Evolutionary conservation across 1,140 invertebrate species (phyloP).

Genomic region (Eumeta japonica): DNA sequence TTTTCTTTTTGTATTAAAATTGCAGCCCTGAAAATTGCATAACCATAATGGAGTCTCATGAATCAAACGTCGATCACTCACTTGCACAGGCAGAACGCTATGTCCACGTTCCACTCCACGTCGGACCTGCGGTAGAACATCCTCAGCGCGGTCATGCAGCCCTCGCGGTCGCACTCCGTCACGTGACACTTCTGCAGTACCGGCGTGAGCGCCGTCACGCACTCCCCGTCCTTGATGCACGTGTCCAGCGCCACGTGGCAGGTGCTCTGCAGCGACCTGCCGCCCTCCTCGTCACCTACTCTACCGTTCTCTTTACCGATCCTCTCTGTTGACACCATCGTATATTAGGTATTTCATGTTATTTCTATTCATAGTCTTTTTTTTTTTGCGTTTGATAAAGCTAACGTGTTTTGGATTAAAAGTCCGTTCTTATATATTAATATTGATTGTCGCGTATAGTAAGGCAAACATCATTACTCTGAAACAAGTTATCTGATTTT

Average conservation of each 20-base stretch:
- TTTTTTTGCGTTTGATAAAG: conserved; percentile 10
- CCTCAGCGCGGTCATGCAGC: conserved; percentile 84
- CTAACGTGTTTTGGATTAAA: conserved; percentile 9
- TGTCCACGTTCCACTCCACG: conserved; percentile 78
- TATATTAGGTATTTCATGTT: neutral
- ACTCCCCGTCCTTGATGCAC: conserved; percentile 75
- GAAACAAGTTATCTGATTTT: too few relatives aligned
- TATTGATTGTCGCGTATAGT: too few relatives aligned
- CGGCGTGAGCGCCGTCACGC: conserved; percentile 71
- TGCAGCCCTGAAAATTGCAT: too few relatives aligned
- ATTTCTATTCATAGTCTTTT: neutral
- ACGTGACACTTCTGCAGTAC: conserved; percentile 79
- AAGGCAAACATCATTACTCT: too few relatives aligned
- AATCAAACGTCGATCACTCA: conserved; percentile 63
- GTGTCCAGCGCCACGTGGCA: conserved; percentile 73
- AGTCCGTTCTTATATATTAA: conserved; percentile 1
- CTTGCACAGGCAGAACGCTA: conserved; percentile 91
- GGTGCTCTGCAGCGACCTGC: conserved; percentile 64
- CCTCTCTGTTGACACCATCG: conserved; percentile 50
- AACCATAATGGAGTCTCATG: too few relatives aligned
- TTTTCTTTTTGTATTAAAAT: too few relatives aligned
- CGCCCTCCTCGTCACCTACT: conserved; percentile 34
- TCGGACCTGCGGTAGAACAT: conserved; percentile 78
- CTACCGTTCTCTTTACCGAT: conserved; percentile 53
- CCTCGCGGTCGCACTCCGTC: conserved; percentile 73